Conservation (phyloP, 1,140 invertebrate genomes). For the Mycetomoellerius zeteki region DNA sequence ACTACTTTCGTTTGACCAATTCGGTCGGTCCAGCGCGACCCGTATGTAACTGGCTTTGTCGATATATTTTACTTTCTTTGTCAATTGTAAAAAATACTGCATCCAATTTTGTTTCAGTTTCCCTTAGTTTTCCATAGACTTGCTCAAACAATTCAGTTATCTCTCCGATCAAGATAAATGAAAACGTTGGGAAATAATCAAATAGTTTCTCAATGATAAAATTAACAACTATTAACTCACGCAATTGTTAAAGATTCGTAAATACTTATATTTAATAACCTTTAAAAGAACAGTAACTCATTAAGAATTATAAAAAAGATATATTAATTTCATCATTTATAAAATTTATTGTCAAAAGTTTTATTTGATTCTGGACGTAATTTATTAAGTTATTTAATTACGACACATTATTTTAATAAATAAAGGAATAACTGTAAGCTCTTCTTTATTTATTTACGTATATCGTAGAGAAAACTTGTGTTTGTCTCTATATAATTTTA, state of each 20-base stretch:
- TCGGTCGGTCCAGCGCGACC: not conserved
- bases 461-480: not conserved
- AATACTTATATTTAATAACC: not conserved
- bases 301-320: not conserved
- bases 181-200: not conserved
- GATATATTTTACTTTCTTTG: not conserved
- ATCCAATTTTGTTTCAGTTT: not conserved
- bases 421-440: not conserved
- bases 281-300: not conserved
- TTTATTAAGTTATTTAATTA: not conserved
- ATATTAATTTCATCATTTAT: constrained; percentile 9
- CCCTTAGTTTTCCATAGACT: not conserved
- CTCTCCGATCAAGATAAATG: not conserved
- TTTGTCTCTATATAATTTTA: not conserved
- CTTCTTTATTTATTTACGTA: not conserved
- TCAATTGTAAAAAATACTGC: constrained; percentile 23
- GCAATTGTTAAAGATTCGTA: not conserved
- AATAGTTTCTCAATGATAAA: not conserved
- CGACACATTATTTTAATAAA: not conserved
- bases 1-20: constrained; percentile 15
- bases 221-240: not conserved
- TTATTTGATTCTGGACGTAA: not conserved
- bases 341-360: not conserved
- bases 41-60: constrained; percentile 12
- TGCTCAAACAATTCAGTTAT: too few relatives aligned